Evolutionary conservation across 2,888 invertebrate species (phyloP), one percentile per base, ranked within the genome.

Genomic region (Liodrosophila aerea): DNA sequence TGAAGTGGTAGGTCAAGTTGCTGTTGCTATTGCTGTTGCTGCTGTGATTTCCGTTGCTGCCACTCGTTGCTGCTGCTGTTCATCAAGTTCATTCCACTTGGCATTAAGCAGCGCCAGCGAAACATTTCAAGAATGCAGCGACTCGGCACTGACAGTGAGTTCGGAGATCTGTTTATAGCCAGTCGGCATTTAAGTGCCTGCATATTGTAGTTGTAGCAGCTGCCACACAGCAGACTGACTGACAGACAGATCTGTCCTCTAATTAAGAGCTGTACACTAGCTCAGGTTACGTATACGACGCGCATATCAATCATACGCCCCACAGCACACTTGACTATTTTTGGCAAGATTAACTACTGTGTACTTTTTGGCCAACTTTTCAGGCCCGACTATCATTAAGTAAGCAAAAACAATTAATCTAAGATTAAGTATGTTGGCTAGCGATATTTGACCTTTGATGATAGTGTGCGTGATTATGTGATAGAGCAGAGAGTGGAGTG

Each of bases 51-150:
- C 15, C n/a, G 18, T 27, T 49, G 16, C 15, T 47, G 47, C 31
- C 44, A 53, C 40, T 54, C 57, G 45, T 12, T 47, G 31, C 18
- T 49, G 53, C 58, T 56, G 66, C 64, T 72, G 60, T 47, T 64
- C 76, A 71, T 74, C 81, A 82, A 83, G 81, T 82, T 82, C 81
- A 82, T 82, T 82, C 84, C 81, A 76, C 81, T 84, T 84, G 81
- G 77, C 81, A 77, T 83, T 83, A 77, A 77, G 64, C 63, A 60
- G 62, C 57, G 62, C 47, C 64, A 68, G 50, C 49, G 41, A 76
- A 81, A 59, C 61, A 84, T 73, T 63, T 64, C 58, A 77, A 81
- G 76, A 75, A 84, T 84, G 77, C 73, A 62, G 73, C 76, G 53
- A 51, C 63, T 36, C 71, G 81, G 69, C 76, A 81, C 74, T 77